Percentiles rank a stretch among this genome's conserved stretches.
Conservation (phyloP, 2,797 vertebrate species). For the Diglossa cyanea region DNA sequence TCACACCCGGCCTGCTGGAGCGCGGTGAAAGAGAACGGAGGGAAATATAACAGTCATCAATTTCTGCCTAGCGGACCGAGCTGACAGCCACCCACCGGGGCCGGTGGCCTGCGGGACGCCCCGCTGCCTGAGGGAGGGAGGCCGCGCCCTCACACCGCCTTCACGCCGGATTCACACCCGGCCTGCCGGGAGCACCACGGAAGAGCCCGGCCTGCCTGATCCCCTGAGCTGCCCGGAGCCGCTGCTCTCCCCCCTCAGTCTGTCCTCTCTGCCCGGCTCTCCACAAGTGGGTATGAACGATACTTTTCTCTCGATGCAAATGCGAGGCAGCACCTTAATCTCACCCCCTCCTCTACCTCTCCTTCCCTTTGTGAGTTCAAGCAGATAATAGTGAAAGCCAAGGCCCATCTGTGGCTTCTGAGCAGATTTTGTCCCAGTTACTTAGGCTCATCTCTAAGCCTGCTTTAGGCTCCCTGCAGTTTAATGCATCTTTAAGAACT, state of each 20-base stretch:
- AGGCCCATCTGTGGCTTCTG: constrained; percentile 47
- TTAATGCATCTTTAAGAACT: constrained; percentile 58
- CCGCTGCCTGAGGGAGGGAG: background rate
- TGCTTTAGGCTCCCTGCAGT: constrained; percentile 50
- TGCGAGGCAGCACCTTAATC: background rate
- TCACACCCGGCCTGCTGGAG: background rate
- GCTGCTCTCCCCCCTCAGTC: background rate
- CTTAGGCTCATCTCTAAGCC: constrained; percentile 63
- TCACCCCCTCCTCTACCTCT: background rate
- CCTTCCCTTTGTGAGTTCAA: background rate
- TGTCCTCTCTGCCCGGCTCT: background rate
- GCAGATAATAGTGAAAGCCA: constrained; percentile 41
- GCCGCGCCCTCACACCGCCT: constrained; percentile 8
- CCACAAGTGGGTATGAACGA: background rate
- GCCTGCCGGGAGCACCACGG: background rate
- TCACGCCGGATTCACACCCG: background rate
- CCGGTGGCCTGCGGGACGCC: background rate
- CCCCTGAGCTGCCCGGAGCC: background rate
- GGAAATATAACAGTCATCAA: constrained; percentile 60
- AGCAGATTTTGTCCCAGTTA: constrained; percentile 58
- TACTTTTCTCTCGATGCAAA: background rate
- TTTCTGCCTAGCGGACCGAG: constrained; percentile 17
- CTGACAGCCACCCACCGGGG: constrained; percentile 30
- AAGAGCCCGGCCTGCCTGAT: background rate
- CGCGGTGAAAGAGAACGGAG: background rate